Percentiles rank a stretch among this genome's conserved stretches.
These are phyloP conservation scores for Drosophila truncata DNA, from an alignment of 1,140 invertebrate species.

Conservation along the genomic window DNA sequence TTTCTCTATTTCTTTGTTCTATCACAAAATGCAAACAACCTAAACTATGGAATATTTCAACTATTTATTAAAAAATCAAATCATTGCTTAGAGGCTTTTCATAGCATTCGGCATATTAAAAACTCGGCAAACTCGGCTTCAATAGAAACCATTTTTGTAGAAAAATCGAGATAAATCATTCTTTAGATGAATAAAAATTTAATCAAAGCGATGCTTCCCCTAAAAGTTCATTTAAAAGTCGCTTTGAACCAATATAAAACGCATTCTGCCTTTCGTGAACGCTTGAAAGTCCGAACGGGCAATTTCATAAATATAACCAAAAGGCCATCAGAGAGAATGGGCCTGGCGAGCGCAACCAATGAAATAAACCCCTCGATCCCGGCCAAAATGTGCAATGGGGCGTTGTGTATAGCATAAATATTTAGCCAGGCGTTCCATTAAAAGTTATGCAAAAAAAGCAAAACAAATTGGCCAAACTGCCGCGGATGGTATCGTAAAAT, in stretches of 20 bases:
- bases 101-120: constrained; percentile 4
- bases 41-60: neutral
- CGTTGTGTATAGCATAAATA: constrained; percentile 76
- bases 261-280: constrained; percentile 17
- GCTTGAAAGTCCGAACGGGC: constrained; percentile 4
- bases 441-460: constrained; percentile 70
- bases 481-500: constrained; percentile 9
- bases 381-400: constrained; percentile 65
- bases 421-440: constrained; percentile 71
- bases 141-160: neutral
- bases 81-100: constrained; percentile 14
- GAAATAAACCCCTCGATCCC: neutral
- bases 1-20: neutral
- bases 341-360: constrained; percentile 25
- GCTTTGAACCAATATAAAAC: constrained; percentile 23
- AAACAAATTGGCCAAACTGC: constrained; percentile 44
- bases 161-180: neutral
- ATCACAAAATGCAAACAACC: neutral
- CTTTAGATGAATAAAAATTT: neutral
- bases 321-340: constrained; percentile 25
- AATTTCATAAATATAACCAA: constrained; percentile 51
- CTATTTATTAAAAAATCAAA: neutral
- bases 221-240: constrained; percentile 55
- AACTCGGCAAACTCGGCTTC: constrained; percentile 3
- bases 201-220: neutral